These are phyloP conservation scores for Acleris laterana DNA, from an alignment of 2,888 invertebrate species.

Conservation along the genomic window DNA sequence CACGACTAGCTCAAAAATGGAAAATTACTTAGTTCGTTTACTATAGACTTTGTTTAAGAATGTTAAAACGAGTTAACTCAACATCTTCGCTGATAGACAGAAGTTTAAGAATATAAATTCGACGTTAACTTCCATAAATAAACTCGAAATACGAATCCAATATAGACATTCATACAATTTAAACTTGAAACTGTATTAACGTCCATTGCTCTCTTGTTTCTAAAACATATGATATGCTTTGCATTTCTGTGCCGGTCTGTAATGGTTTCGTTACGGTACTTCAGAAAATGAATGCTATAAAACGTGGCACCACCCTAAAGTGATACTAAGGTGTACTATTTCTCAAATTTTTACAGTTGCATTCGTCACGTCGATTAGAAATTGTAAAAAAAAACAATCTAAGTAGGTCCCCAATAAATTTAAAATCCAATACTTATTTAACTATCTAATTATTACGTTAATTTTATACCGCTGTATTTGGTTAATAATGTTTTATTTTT, in stretches of 20 bases:
- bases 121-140: not conserved
- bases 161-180: not conserved
- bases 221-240: not conserved
- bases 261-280: not conserved
- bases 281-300: not conserved
- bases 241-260: not conserved
- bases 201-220: not conserved
- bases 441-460: too few species aligned
- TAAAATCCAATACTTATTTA: too few species aligned
- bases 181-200: not conserved
- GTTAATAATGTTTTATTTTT: too few species aligned
- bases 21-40: too few species aligned
- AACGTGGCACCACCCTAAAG: not conserved
- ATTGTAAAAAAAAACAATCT: too few species aligned
- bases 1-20: not conserved
- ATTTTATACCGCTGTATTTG: too few species aligned
- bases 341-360: not conserved
- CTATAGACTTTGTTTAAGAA: too few species aligned
- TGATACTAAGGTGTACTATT: not conserved
- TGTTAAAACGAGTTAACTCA: not conserved
- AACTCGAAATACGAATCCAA: not conserved
- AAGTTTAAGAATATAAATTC: too few species aligned
- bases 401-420: too few species aligned
- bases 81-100: not conserved
- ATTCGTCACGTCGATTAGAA: too few species aligned